These are phyloP conservation scores for Benitochromis conjunctus DNA, from an alignment of 2,113 vertebrate genomes.

Conservation along the genomic window DNA sequence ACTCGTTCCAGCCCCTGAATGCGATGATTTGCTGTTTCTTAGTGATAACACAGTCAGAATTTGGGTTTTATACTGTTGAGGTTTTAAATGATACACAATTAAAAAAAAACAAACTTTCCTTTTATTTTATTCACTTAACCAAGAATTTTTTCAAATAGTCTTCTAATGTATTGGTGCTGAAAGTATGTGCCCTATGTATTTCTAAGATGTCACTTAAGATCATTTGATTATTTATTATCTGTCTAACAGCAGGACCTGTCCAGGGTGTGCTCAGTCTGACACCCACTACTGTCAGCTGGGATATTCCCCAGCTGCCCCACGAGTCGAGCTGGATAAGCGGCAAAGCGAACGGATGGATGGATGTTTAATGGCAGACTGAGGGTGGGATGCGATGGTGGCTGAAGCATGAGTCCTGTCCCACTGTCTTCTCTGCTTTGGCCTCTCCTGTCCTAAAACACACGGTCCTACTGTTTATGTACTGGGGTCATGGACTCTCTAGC, in stretches of 20 bases:
- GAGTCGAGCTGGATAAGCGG: neutral
- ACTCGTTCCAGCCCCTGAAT: neutral
- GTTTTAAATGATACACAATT: neutral
- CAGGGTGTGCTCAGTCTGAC: neutral
- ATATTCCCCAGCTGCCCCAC: neutral
- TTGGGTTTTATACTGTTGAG: neutral
- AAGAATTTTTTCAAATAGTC: neutral
- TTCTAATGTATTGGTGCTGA: neutral
- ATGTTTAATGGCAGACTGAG: conserved; percentile 74
- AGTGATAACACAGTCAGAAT: neutral
- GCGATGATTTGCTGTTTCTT: neutral
- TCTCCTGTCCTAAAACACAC: conserved; percentile 69
- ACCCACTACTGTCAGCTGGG: neutral
- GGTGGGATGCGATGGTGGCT: conserved; percentile 67
- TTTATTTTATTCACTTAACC: neutral
- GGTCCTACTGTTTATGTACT: conserved; percentile 81
- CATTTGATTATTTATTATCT: neutral
- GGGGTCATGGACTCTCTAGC: conserved; percentile 82
- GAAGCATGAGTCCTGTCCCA: conserved; percentile 71
- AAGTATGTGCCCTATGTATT: neutral
- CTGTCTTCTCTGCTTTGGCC: neutral
- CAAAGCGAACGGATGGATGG: neutral
- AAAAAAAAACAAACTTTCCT: neutral
- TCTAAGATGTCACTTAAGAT: neutral
- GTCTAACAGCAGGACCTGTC: neutral